Evolutionary conservation across 2,888 invertebrate genomes (phyloP).

Genomic region (Galeruca laticollis): DNA sequence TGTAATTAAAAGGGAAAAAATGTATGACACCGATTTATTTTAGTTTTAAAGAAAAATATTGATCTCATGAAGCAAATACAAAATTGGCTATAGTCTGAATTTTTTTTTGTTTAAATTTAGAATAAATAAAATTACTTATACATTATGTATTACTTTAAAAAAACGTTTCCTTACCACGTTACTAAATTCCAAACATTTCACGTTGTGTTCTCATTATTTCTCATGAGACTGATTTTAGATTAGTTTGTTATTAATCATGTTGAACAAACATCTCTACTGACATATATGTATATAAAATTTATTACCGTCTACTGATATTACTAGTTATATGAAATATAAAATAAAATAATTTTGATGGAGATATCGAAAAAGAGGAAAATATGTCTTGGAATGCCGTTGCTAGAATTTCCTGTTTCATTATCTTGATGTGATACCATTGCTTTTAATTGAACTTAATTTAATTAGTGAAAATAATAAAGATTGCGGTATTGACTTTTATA

Average conservation of each 20-base stretch:
- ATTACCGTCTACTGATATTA: not conserved
- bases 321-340: not conserved
- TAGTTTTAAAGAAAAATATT: no score
- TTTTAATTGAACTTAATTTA: not conserved
- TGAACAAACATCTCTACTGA: constrained; percentile 4
- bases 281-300: not conserved
- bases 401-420: constrained; percentile 14
- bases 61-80: no score
- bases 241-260: constrained; percentile 7
- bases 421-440: not conserved
- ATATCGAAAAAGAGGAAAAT: not conserved
- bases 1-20: no score
- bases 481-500: no score
- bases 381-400: constrained; percentile 1
- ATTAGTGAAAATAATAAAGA: not conserved
- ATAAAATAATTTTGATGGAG: constrained; percentile 8
- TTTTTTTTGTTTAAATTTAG: no score
- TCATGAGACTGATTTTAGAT: constrained; percentile 5
- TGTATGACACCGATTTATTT: no score
- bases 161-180: not conserved
- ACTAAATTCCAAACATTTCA: not conserved
- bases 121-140: no score
- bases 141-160: no score
- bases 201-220: not conserved
- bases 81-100: no score